phyloP scores from a whole-genome alignment of 2,888 invertebrate genomes.

The Cheilosia scutellata region DNA sequence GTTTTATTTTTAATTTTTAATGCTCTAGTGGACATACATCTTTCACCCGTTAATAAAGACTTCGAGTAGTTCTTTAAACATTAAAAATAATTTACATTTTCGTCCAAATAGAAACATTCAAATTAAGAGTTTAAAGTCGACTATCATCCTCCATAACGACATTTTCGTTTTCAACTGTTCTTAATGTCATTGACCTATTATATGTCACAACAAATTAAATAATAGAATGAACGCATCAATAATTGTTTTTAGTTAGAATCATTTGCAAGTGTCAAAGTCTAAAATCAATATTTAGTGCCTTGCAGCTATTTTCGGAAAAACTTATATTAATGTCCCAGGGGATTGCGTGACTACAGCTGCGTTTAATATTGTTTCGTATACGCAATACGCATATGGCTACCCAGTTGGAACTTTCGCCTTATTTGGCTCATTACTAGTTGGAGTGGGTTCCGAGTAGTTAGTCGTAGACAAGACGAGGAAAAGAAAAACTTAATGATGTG shows the following conservation, averaged over 20 bases:
- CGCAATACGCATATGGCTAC: not conserved
- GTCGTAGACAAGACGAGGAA: not conserved
- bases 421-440: not conserved
- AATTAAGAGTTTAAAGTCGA: too few species aligned
- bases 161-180: too few species aligned
- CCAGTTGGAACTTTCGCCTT: not conserved
- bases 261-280: not conserved
- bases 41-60: too few species aligned
- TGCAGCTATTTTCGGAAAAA: not conserved
- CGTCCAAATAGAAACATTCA: not conserved
- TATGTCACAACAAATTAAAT: not conserved
- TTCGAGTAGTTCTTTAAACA: not conserved
- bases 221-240: not conserved
- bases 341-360: conserved; percentile 29
- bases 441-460: not conserved
- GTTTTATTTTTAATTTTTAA: too few species aligned
- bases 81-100: too few species aligned
- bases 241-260: not conserved
- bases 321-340: conserved; percentile 12
- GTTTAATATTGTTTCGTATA: not conserved
- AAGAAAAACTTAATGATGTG: not conserved
- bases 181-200: too few species aligned
- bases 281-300: not conserved
- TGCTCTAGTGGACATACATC: not conserved
- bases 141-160: too few species aligned